Percentiles rank a stretch among this genome's conserved stretches.
These are phyloP conservation scores for Sicus ferrugineus DNA, from an alignment of 2,888 invertebrate genomes.

Conservation along the genomic window DNA sequence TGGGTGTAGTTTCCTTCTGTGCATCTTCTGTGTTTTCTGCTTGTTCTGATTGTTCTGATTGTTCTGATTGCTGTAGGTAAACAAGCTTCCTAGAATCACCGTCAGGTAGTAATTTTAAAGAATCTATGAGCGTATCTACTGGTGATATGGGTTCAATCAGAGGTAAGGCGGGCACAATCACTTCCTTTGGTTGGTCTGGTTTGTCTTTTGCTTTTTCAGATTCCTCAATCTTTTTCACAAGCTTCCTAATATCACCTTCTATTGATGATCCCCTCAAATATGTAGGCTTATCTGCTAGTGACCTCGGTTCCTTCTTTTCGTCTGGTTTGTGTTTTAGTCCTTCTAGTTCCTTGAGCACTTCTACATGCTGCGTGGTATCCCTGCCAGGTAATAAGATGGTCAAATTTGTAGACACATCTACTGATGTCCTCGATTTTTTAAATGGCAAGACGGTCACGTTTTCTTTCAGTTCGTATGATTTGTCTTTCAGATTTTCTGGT, in stretches of 20 bases:
- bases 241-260: neutral
- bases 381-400: neutral
- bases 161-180: neutral
- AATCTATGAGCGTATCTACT: neutral
- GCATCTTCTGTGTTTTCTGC: neutral
- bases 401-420: neutral
- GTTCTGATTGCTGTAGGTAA: too few relatives aligned
- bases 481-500: neutral
- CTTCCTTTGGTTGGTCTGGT: neutral
- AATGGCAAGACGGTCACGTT: neutral
- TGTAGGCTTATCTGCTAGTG: neutral
- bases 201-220: neutral
- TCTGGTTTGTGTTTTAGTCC: neutral
- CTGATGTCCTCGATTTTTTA: neutral
- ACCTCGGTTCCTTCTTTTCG: neutral
- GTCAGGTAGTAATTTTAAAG: neutral
- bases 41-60: neutral
- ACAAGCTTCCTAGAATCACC: neutral
- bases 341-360: neutral
- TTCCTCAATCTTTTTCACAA: neutral
- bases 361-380: neutral
- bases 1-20: neutral
- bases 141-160: neutral
- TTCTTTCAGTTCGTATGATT: neutral
- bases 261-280: neutral